Evolutionary conservation across 2,888 invertebrate genomes (phyloP).

Genomic region (Aspidapion aeneum): DNA sequence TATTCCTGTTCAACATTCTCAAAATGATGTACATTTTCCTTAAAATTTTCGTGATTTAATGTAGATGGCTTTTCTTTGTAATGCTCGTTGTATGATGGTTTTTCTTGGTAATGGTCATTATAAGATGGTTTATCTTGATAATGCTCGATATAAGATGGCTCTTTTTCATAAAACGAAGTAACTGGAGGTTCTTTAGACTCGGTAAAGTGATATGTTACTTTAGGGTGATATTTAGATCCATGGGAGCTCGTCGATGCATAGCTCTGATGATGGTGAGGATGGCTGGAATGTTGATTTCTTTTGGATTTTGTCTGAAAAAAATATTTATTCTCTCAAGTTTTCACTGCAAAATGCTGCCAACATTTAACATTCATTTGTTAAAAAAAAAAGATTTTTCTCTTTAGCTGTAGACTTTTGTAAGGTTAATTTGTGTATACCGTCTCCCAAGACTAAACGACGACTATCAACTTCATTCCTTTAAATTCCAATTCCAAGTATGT

Average conservation of each 20-base stretch:
- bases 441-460: no score
- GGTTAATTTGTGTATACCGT: no score
- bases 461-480: no score
- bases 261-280: no score
- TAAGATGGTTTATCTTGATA: neutral
- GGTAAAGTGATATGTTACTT: neutral
- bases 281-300: no score
- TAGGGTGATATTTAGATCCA: neutral
- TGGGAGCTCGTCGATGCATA: neutral
- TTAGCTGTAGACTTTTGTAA: no score
- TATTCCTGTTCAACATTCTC: neutral
- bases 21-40: neutral
- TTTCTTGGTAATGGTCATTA: neutral
- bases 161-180: neutral
- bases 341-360: no score
- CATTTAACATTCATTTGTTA: no score
- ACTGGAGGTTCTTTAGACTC: neutral
- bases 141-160: neutral
- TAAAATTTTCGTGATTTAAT: neutral
- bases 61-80: neutral
- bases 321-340: no score
- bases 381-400: no score
- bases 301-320: neutral
- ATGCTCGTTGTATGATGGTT: neutral
- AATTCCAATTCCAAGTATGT: no score